Evolutionary conservation across 2,888 invertebrate genomes (phyloP).

Genomic region (Agrochola macilenta): DNA sequence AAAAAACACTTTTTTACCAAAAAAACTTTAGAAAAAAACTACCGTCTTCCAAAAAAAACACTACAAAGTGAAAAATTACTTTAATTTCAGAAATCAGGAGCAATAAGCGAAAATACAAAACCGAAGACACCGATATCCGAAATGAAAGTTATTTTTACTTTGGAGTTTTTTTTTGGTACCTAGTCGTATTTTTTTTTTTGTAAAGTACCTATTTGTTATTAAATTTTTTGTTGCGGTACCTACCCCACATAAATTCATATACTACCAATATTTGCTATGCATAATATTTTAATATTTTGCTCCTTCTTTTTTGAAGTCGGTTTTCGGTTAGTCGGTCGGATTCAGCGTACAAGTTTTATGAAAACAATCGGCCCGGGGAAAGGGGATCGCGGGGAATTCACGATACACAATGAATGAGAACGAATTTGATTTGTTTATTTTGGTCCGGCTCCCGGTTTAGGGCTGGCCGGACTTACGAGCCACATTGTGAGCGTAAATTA

Average conservation of each 20-base stretch:
- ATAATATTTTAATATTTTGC: no score
- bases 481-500: conserved; percentile 83
- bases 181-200: no score
- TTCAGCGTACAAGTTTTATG: conserved; percentile 71
- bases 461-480: conserved; percentile 74
- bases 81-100: neutral
- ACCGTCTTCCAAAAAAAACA: neutral
- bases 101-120: neutral
- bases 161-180: neutral
- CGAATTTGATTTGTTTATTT: conserved; percentile 83
- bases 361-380: conserved; percentile 71
- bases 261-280: neutral
- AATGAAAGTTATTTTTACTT: neutral
- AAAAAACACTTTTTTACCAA: conserved; percentile 48
- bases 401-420: conserved; percentile 68
- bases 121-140: neutral
- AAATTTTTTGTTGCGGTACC: rapidly evolving
- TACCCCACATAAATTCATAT: neutral
- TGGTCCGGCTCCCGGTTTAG: conserved; percentile 73
- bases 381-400: conserved; percentile 70
- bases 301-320: neutral
- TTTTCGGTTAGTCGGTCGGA: no score
- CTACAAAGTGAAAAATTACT: neutral
- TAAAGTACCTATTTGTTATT: neutral
- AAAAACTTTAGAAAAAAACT: no score